Percentiles rank a stretch among this genome's conserved stretches.
phyloP scores from a whole-genome alignment of 2,113 vertebrate genomes.

The Oreochromis tanganicae region DNA sequence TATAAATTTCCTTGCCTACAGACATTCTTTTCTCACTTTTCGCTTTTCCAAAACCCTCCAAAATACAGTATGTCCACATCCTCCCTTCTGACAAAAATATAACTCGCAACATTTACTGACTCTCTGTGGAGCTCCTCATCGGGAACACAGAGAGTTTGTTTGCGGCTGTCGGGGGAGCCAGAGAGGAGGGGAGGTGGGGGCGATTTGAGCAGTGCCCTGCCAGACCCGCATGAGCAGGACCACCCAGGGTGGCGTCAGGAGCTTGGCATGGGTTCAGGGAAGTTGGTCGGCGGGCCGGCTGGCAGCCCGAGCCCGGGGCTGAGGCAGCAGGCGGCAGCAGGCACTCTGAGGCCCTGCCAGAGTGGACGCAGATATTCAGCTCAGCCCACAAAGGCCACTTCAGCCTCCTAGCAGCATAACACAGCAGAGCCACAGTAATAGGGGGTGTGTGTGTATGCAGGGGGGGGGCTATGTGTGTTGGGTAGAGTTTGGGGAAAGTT shows the following conservation, averaged over 20 bases:
- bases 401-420: slow-evolving; percentile 63
- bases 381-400: slow-evolving; percentile 69
- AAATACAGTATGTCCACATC: slow-evolving; percentile 59
- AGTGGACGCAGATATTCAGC: slow-evolving; percentile 59
- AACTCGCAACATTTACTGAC: slow-evolving; percentile 53
- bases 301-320: slow-evolving; percentile 58
- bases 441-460: slow-evolving; percentile 14
- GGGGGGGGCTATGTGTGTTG: neutral
- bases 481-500: slow-evolving; percentile 16
- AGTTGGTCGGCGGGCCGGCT: slow-evolving; percentile 50
- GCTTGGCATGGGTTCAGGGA: slow-evolving; percentile 69
- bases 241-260: slow-evolving; percentile 76
- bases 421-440: slow-evolving; percentile 56
- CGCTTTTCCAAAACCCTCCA: slow-evolving; percentile 39
- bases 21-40: slow-evolving; percentile 49
- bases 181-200: slow-evolving; percentile 22
- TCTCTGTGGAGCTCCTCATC: slow-evolving; percentile 56
- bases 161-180: slow-evolving; percentile 46
- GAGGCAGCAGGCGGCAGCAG: slow-evolving; percentile 55
- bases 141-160: slow-evolving; percentile 68
- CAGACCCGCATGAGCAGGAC: slow-evolving; percentile 72
- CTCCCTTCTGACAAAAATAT: slow-evolving; percentile 59
- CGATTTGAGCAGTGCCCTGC: slow-evolving; percentile 37
- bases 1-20: slow-evolving; percentile 34
- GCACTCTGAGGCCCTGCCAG: slow-evolving; percentile 66